A percentile compares a stretch with the other conserved stretches of the same genome.
Evolutionary conservation across 2,113 vertebrate genomes (phyloP).

Genomic region (Tenrec ecaudatus): DNA sequence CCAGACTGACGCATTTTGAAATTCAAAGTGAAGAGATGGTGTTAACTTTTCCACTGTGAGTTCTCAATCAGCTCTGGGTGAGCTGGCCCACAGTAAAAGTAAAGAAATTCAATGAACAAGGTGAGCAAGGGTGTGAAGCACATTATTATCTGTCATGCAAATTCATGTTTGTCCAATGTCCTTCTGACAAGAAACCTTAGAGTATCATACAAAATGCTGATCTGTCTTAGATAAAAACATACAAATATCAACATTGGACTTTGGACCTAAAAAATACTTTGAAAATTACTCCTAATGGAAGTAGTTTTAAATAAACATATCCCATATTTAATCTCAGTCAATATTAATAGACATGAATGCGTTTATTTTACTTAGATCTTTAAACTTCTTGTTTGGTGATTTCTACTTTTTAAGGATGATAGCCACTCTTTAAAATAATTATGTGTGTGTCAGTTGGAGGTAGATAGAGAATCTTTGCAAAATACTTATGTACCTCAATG

Average conservation of each 20-base stretch:
- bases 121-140: background rate
- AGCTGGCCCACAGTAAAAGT: background rate
- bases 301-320: background rate
- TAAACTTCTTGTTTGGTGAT: background rate
- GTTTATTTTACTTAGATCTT: conserved; percentile 15
- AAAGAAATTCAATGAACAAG: background rate
- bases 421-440: background rate
- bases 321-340: background rate
- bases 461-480: background rate
- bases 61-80: background rate
- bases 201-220: background rate
- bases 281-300: background rate
- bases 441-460: background rate
- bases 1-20: background rate
- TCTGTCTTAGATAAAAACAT: background rate
- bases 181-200: background rate
- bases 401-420: background rate
- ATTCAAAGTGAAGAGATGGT: background rate
- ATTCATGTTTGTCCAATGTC: background rate
- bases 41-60: background rate
- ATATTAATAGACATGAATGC: background rate
- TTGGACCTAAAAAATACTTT: background rate
- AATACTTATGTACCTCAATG: background rate
- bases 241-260: background rate
- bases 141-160: background rate